Base-by-base conservation (phyloP, 2,888 invertebrate species). In the Cheilosia grossa region DNA sequence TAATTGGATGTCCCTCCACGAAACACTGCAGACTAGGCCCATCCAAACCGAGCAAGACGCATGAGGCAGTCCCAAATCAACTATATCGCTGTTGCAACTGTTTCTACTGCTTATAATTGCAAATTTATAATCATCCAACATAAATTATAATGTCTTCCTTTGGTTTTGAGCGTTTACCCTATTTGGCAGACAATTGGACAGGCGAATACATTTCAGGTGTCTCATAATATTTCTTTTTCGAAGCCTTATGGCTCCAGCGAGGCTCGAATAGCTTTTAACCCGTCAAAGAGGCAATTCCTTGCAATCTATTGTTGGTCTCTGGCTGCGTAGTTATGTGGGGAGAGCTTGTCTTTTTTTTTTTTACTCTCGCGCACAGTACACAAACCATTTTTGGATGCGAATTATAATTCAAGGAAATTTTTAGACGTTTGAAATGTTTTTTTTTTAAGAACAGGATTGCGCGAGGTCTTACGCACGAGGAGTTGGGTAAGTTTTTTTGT, bases 111-210 rank as follows among this genome's bases (percentile, higher is more conserved):
- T 86, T 86, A 87, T 86, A 87, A 87, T 87, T 87, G 87, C 86
- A 87, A 87, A 87, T 87, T 82, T 86, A 86, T 87, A 87, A 87
- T 87, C 77, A 82, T 82, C 66, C 40, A 42, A 81, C 79, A 87
- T 87, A 86, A 87, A 86, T 87, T 87, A 87, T 87, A 86, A 87
- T 87, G 85, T 82, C 82, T 87, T 86, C 64, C 47, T 82, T 86
- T 82, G 70, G 77, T 73, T 79, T 72, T 75, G 73, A 82, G 53
- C 61, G 72, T 74, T 86, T 82, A 53, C 73, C 86, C 67, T 82
- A 87, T 82, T 80, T 82, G 87, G 87, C 61, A 63, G 77, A 87
- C 87, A 87, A 87, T 87, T 80, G 87, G 82, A 87, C 82, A 86
- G 83, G 83, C 75, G 70, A 79, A 85, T 85, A 80, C 80, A 80